A percentile compares a stretch with the other conserved stretches of the same genome.
Conservation (phyloP, 2,113 vertebrate genomes). For the Lepisosteus oculatus region DNA sequence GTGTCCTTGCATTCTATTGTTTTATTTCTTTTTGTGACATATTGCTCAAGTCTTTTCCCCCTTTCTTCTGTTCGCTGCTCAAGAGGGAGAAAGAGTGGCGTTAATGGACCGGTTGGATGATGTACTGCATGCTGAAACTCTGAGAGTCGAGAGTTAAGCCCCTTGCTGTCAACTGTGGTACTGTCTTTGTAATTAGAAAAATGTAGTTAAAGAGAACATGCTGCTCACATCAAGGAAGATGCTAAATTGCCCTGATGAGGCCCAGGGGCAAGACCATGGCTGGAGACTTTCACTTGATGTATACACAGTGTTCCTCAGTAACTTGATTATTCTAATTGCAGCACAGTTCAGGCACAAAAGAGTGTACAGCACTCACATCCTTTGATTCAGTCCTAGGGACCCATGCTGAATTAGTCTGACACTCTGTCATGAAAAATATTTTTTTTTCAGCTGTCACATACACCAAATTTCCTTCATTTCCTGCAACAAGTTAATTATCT, state of each 20-base stretch:
- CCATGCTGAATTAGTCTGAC: neutral
- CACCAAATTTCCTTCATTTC: neutral
- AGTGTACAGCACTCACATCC: slow-evolving; percentile 2
- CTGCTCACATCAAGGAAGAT: neutral
- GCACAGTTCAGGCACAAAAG: slow-evolving; percentile 22
- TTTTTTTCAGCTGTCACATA: neutral
- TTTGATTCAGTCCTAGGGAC: neutral
- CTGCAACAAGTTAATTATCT: neutral
- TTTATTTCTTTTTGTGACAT: no score
- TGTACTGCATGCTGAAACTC: neutral
- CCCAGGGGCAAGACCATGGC: neutral
- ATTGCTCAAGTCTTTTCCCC: no score
- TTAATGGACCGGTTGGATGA: neutral
- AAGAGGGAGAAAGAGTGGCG: neutral
- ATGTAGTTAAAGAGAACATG: neutral
- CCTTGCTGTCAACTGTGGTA: neutral
- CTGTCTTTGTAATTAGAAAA: slow-evolving; percentile 6
- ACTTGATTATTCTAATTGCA: slow-evolving; percentile 28
- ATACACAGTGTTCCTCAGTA: neutral
- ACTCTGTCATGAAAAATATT: neutral
- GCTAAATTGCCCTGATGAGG: neutral
- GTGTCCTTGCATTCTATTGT: no score
- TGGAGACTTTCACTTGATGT: neutral
- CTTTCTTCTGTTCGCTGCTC: neutral
- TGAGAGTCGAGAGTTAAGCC: neutral